Evolutionary conservation across 2,113 vertebrate genomes (phyloP).

Genomic region (Neopipo cinnamomea): DNA sequence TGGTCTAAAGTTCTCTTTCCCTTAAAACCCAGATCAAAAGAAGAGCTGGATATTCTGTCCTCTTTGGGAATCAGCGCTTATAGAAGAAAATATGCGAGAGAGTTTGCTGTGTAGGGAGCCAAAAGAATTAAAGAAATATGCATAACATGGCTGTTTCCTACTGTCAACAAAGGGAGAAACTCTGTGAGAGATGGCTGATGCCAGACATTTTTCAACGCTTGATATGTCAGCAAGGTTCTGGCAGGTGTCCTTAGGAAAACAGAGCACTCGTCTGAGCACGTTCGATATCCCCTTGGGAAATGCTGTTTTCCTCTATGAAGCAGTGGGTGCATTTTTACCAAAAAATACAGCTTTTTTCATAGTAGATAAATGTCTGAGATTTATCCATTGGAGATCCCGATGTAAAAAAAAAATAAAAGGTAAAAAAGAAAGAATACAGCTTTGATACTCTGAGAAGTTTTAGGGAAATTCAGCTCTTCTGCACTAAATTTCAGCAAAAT

Average conservation of each 20-base stretch:
- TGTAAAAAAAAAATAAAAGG: no score
- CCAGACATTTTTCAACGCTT: constrained; percentile 48
- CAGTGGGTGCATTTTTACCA: not conserved
- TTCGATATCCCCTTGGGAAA: constrained; percentile 45
- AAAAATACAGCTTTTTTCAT: not conserved
- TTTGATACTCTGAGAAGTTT: not conserved
- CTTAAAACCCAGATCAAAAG: not conserved
- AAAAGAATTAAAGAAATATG: constrained; percentile 51
- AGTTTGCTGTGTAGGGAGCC: not conserved
- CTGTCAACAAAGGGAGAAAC: constrained; percentile 19
- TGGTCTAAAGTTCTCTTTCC: not conserved
- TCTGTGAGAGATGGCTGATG: not conserved
- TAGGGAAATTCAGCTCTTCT: not conserved
- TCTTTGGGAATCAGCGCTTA: not conserved
- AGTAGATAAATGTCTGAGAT: not conserved
- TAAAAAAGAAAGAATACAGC: not conserved
- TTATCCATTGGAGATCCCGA: not conserved
- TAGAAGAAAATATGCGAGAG: not conserved
- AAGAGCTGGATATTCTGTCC: not conserved
- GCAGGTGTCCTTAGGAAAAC: constrained; percentile 57
- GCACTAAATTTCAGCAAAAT: fast-evolving
- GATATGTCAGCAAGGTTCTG: constrained; percentile 44
- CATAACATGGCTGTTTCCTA: constrained; percentile 46
- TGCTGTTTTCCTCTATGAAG: constrained; percentile 11
- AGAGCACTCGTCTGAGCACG: constrained; percentile 43